Conservation (phyloP, 2,888 invertebrate genomes). For the Limnephilus rhombicus region DNA sequence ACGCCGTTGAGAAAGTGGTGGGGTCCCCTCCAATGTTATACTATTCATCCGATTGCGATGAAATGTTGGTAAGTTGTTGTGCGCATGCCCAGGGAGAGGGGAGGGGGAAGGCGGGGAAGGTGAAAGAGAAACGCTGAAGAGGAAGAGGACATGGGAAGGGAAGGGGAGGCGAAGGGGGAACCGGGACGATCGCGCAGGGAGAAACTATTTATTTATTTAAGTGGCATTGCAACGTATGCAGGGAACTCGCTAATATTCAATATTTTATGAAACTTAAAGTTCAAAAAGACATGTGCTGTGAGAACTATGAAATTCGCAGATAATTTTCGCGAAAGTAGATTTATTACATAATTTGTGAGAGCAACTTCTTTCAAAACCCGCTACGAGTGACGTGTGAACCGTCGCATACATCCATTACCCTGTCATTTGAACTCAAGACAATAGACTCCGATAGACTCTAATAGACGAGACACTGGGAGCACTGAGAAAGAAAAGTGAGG, state of each 20-base stretch:
- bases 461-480: background rate
- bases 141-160: too few species aligned
- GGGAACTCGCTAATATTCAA: background rate
- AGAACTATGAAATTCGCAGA: background rate
- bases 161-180: too few species aligned
- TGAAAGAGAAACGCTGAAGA: too few species aligned
- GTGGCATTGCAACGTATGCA: too few species aligned
- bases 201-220: too few species aligned
- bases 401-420: background rate
- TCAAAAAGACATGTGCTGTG: background rate
- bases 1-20: too few species aligned
- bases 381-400: background rate
- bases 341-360: background rate
- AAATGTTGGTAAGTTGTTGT: too few species aligned
- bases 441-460: conserved; percentile 4
- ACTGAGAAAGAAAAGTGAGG: conserved; percentile 8
- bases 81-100: too few species aligned
- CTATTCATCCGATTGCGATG: too few species aligned
- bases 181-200: too few species aligned
- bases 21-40: too few species aligned
- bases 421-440: background rate
- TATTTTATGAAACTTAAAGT: background rate
- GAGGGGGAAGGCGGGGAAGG: too few species aligned
- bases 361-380: background rate
- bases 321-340: background rate